These are phyloP conservation scores for Lagorchestes hirsutus DNA, from an alignment of 2,797 vertebrate species.

Conservation along the genomic window DNA sequence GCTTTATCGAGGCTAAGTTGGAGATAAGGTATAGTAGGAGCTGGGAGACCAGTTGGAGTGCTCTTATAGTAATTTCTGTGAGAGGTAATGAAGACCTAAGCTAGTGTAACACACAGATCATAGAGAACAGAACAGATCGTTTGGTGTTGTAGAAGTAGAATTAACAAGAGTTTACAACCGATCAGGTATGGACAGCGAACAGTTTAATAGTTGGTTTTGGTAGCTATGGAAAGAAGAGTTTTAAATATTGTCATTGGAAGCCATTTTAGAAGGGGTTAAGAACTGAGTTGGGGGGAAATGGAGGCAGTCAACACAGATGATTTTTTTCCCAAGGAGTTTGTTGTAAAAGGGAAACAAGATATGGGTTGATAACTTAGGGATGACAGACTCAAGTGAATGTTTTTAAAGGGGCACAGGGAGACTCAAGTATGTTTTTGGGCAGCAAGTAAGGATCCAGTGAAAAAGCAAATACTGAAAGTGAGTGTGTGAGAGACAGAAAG, in stretches of 20 bases:
- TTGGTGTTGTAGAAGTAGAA: neutral
- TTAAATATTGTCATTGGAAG: neutral
- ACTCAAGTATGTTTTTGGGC: neutral
- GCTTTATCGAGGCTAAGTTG: neutral
- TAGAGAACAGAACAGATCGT: neutral
- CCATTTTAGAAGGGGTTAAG: neutral
- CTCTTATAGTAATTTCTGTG: neutral
- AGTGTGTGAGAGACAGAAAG: too few relatives aligned
- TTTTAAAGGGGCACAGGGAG: neutral
- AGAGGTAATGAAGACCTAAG: neutral
- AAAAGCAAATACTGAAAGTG: too few relatives aligned
- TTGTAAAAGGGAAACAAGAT: neutral
- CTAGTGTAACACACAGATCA: too few relatives aligned
- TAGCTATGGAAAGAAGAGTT: neutral
- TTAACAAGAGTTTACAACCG: neutral
- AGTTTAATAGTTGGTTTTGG: neutral
- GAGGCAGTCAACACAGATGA: neutral
- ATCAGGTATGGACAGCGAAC: neutral
- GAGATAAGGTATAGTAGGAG: neutral
- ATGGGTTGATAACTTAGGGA: neutral
- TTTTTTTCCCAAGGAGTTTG: neutral
- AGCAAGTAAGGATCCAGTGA: neutral
- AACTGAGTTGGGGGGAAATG: neutral
- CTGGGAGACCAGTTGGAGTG: neutral
- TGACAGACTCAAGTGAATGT: neutral